These are phyloP conservation scores for Sebastes vulpes DNA, from an alignment of 2,797 vertebrate genomes.

Conservation along the genomic window DNA sequence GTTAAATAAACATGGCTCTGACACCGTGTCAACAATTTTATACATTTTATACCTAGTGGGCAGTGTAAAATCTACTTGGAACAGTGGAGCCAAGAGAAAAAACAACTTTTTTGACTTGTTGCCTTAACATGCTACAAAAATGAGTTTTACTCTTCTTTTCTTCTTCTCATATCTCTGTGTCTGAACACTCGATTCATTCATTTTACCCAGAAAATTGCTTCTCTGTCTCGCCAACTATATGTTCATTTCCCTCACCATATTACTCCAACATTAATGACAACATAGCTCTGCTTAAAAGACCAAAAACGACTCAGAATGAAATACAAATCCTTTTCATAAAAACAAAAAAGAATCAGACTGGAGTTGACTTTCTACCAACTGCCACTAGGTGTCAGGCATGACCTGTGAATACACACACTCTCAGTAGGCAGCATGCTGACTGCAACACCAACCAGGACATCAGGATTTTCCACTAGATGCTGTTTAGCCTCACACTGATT, in stretches of 20 bases:
- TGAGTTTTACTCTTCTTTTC: background rate
- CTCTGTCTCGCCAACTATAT: background rate
- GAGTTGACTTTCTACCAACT: background rate
- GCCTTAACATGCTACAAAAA: background rate
- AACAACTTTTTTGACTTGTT: background rate
- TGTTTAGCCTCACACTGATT: background rate
- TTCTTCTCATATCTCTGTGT: background rate
- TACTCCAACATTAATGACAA: background rate
- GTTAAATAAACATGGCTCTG: background rate
- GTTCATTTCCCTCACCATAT: background rate
- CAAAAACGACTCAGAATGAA: background rate
- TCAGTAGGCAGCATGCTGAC: background rate
- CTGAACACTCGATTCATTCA: background rate
- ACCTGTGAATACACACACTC: background rate
- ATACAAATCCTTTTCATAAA: background rate
- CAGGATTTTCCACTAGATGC: background rate
- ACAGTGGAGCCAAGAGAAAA: background rate
- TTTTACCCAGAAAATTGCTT: background rate
- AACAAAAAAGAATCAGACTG: background rate
- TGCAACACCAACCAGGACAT: background rate
- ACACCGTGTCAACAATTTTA: background rate
- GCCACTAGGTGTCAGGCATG: slow-evolving; percentile 68
- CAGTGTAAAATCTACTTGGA: too few relatives aligned
- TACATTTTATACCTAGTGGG: too few relatives aligned
- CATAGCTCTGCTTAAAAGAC: background rate